Evolutionary conservation across 2,113 vertebrate genomes (phyloP).

Genomic region (Triplophysa dalaica): DNA sequence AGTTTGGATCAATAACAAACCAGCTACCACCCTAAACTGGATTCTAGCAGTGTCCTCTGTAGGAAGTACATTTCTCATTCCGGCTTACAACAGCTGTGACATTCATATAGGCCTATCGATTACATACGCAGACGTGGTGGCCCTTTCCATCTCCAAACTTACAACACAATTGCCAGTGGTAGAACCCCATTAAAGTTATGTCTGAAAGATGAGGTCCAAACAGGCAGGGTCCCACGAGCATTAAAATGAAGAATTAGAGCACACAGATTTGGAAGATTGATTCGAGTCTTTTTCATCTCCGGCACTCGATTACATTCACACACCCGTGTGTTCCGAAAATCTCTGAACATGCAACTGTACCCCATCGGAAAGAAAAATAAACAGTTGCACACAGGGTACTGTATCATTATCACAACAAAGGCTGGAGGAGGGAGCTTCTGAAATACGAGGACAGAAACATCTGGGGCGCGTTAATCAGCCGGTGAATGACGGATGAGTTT

Average conservation of each 20-base stretch:
- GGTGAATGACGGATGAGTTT: slow-evolving; percentile 89
- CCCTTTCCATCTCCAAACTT: slow-evolving; percentile 76
- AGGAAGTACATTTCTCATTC: slow-evolving; percentile 73
- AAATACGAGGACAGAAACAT: slow-evolving; percentile 88
- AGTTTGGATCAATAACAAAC: no score
- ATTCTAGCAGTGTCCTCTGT: slow-evolving; percentile 72
- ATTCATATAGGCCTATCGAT: slow-evolving; percentile 73
- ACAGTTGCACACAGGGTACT: slow-evolving; percentile 86
- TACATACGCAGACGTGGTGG: slow-evolving; percentile 80
- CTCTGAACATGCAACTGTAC: slow-evolving; percentile 83
- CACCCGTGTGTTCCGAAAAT: slow-evolving; percentile 78
- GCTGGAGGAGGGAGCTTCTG: slow-evolving; percentile 74
- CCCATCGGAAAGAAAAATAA: slow-evolving; percentile 83
- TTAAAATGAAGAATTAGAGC: slow-evolving; percentile 28
- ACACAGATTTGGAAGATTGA: slow-evolving; percentile 77
- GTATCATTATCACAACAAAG: slow-evolving; percentile 93
- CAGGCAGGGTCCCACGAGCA: neutral
- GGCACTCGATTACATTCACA: slow-evolving; percentile 78
- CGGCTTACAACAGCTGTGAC: slow-evolving; percentile 67
- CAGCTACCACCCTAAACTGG: neutral
- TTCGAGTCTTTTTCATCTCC: slow-evolving; percentile 83
- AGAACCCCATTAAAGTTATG: slow-evolving; percentile 81
- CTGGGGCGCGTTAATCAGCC: slow-evolving; percentile 88
- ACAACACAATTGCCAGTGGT: slow-evolving; percentile 83
- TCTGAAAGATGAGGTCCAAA: slow-evolving; percentile 44